A percentile compares a stretch with the other conserved stretches of the same genome.
Conservation (phyloP, 2,888 invertebrate species). For the Leucoma salicis region DNA sequence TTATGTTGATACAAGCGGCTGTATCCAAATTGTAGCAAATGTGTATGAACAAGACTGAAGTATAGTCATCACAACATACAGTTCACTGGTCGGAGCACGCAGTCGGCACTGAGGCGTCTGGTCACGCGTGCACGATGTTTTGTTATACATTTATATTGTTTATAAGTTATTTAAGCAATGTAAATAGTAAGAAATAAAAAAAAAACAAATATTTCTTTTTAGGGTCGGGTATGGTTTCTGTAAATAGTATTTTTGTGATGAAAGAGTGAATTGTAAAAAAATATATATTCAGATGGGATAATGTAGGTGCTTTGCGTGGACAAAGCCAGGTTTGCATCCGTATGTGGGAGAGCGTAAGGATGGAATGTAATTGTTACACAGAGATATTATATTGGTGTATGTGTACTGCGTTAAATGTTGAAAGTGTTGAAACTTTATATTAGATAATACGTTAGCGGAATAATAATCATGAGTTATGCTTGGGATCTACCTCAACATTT, state of each 20-base stretch:
- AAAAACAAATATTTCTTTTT: conserved; percentile 63
- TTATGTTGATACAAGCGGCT: not conserved
- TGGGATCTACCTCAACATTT: not conserved
- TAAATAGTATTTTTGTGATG: conserved; percentile 73
- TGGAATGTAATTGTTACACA: conserved; percentile 27
- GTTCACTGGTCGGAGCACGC: conserved; percentile 1
- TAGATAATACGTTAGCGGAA: conserved; percentile 34
- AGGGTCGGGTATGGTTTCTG: conserved; percentile 66
- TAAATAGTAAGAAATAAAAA: conserved; percentile 69
- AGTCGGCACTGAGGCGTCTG: conserved; percentile 22
- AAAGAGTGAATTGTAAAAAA: conserved; percentile 69
- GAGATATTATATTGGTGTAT: conserved; percentile 29
- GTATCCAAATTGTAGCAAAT: conserved; percentile 15
- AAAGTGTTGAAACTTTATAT: conserved; percentile 29
- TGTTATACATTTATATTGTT: conserved; percentile 75
- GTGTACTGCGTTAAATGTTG: conserved; percentile 25
- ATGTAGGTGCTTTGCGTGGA: conserved; percentile 33
- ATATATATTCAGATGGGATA: conserved; percentile 42
- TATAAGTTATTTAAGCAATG: conserved; percentile 76
- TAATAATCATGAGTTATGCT: conserved; percentile 18
- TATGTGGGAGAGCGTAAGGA: conserved; percentile 30
- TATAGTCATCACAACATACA: conserved; percentile 11
- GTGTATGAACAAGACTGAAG: conserved; percentile 28
- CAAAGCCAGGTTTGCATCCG: conserved; percentile 29
- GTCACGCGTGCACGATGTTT: conserved; percentile 57